Evolutionary conservation across 1,140 invertebrate species (phyloP).

Genomic region (Eupristina koningsbergeri): DNA sequence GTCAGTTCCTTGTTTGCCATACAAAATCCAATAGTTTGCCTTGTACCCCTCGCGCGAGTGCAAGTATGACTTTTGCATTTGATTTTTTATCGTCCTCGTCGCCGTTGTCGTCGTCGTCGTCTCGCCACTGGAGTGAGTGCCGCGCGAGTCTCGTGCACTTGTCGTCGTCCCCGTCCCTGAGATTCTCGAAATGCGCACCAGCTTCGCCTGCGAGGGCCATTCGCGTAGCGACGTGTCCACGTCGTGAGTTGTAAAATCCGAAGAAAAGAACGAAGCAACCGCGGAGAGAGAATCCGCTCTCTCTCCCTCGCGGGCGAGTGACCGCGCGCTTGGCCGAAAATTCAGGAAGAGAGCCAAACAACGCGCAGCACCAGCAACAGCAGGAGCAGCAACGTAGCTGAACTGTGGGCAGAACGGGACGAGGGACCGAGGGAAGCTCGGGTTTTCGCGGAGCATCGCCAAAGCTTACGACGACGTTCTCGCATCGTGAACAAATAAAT

Average conservation of each 20-base stretch:
- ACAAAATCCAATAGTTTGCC: conserved; percentile 74
- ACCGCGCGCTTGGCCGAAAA: conserved; percentile 2
- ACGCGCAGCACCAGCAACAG: background rate
- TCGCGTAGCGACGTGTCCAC: conserved; percentile 35
- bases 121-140: conserved; percentile 19
- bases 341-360: conserved; percentile 15
- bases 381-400: background rate
- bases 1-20: conserved; percentile 75
- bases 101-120: conserved; percentile 38
- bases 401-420: background rate
- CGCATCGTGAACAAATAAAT: background rate
- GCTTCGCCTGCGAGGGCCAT: conserved; percentile 1
- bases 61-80: conserved; percentile 63
- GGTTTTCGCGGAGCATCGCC: background rate
- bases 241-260: conserved; percentile 34
- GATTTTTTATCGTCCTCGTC: conserved; percentile 53
- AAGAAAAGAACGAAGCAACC: conserved; percentile 12
- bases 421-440: background rate
- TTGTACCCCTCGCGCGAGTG: conserved; percentile 67
- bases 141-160: background rate
- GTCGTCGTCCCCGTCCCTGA: conserved; percentile 2
- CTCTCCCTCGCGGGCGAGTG: conserved; percentile 16
- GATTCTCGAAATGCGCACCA: conserved; percentile 21
- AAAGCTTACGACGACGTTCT: background rate
- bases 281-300: conserved; percentile 20